phyloP scores from a whole-genome alignment of 2,797 vertebrate species.

The Setipinna tenuifilis region DNA sequence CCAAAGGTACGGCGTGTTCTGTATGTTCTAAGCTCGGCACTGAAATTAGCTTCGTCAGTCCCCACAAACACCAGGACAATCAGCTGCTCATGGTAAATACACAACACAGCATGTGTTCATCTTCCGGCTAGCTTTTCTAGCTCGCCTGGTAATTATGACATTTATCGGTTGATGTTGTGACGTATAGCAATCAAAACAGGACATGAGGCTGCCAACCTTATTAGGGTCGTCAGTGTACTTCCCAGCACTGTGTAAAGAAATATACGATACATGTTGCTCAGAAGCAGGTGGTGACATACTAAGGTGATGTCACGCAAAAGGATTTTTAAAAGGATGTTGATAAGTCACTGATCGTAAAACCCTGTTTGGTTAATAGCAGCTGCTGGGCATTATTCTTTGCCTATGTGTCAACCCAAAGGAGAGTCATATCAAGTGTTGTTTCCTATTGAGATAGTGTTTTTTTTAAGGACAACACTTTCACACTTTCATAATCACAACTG shows the following conservation, averaged over 20 bases:
- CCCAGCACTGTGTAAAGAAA: not conserved
- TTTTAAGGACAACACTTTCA: not conserved
- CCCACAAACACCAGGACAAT: not conserved
- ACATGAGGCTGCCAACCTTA: not conserved
- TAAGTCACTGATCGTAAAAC: not conserved
- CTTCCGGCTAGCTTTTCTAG: too few relatives aligned
- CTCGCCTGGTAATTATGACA: not conserved
- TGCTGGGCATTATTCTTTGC: not conserved
- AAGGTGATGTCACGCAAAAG: not conserved
- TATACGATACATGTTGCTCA: not conserved
- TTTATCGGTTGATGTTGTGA: not conserved
- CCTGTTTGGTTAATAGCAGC: not conserved
- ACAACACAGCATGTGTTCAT: not conserved
- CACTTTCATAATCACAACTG: not conserved
- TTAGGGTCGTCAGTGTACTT: not conserved
- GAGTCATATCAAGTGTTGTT: not conserved
- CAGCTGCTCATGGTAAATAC: not conserved
- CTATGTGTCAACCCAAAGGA: not conserved
- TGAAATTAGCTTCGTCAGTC: not conserved
- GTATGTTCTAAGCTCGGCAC: not conserved
- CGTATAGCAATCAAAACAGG: not conserved
- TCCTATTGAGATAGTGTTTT: not conserved
- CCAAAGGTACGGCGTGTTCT: not conserved
- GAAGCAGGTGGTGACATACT: not conserved
- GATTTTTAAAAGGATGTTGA: not conserved